Conservation (phyloP, 2,113 vertebrate species). For the Centropristis striata region DNA sequence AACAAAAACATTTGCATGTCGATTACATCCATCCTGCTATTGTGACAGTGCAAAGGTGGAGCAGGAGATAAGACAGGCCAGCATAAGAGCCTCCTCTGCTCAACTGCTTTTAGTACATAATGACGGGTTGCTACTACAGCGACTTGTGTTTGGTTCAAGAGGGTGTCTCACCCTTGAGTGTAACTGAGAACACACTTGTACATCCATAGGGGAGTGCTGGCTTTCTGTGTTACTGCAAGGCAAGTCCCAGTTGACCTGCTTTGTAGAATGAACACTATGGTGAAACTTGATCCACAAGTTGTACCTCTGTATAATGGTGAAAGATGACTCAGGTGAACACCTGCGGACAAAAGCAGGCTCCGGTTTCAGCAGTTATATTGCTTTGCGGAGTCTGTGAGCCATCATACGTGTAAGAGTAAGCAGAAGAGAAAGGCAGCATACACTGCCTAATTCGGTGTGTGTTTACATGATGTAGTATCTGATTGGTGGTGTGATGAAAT, state of each 20-base stretch:
- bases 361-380: slow-evolving; percentile 51
- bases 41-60: slow-evolving; percentile 56
- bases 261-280: slow-evolving; percentile 18
- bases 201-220: slow-evolving; percentile 16
- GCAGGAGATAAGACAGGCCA: slow-evolving; percentile 48
- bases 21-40: not conserved
- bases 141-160: slow-evolving; percentile 21
- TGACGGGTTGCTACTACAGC: not conserved
- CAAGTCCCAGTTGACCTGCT: slow-evolving; percentile 1
- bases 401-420: slow-evolving; percentile 2
- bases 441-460: slow-evolving; percentile 17
- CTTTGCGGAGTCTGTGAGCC: slow-evolving; percentile 19
- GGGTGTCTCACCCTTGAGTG: slow-evolving; percentile 10
- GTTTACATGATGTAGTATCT: slow-evolving; percentile 14
- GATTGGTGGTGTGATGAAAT: slow-evolving; percentile 38
- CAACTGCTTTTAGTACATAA: slow-evolving; percentile 29
- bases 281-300: slow-evolving; percentile 64
- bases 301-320: slow-evolving; percentile 24
- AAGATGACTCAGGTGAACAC: slow-evolving; percentile 20
- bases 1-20: not conserved
- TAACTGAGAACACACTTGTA: slow-evolving; percentile 27
- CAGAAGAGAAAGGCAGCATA: slow-evolving; percentile 5
- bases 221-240: slow-evolving; percentile 20
- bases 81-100: slow-evolving; percentile 15
- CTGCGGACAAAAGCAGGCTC: slow-evolving; percentile 63